Percentiles rank a stretch among this genome's conserved stretches.
phyloP scores from a whole-genome alignment of 2,113 vertebrate genomes.

The Solea solea region DNA sequence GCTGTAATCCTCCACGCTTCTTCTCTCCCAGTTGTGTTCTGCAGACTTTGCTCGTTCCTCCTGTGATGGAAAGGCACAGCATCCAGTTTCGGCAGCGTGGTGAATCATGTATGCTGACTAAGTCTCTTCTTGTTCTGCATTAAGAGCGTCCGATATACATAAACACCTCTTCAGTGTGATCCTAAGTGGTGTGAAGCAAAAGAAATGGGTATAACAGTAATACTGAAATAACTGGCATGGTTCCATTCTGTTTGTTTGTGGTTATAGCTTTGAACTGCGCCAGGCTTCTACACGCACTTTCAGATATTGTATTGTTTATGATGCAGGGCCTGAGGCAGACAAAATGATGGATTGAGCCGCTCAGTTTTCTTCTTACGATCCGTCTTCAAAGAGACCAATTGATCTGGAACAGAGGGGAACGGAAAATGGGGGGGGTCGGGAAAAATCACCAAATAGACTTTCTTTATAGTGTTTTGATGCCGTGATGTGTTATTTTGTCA shows the following conservation, averaged over 20 bases:
- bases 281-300: constrained; percentile 46
- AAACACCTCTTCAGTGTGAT: constrained; percentile 37
- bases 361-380: constrained; percentile 70
- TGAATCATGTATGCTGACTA: constrained; percentile 10
- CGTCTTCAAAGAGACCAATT: constrained; percentile 72
- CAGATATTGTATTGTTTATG: constrained; percentile 69
- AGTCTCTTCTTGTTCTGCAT: constrained; percentile 32
- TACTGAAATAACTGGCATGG: constrained; percentile 40
- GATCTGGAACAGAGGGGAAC: constrained; percentile 56
- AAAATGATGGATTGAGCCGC: constrained; percentile 66
- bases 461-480: constrained; percentile 65
- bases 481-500: constrained; percentile 64
- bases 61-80: constrained; percentile 7
- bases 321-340: constrained; percentile 62
- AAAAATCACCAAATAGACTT: constrained; percentile 57
- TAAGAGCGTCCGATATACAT: constrained; percentile 38
- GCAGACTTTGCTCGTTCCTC: neutral
- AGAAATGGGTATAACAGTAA: neutral
- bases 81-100: constrained; percentile 1
- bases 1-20: constrained; percentile 16
- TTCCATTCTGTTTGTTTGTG: constrained; percentile 67
- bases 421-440: neutral
- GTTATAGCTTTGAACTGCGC: constrained; percentile 59
- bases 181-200: constrained; percentile 21
- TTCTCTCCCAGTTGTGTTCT: constrained; percentile 29